These are phyloP conservation scores for Muschampia plurimacula DNA, from an alignment of 2,888 invertebrate genomes.

Conservation along the genomic window DNA sequence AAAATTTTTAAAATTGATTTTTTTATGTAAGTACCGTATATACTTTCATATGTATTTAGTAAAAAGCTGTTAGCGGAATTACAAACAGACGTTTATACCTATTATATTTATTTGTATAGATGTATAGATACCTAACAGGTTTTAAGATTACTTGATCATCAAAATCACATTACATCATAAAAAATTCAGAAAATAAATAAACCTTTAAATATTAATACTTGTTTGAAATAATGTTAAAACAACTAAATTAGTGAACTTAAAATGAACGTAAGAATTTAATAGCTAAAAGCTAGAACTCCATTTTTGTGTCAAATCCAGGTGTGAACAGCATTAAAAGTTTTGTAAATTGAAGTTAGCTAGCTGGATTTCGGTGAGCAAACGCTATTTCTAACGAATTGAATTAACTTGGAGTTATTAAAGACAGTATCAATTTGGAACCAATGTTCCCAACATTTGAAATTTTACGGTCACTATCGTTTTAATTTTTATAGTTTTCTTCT, in stretches of 20 bases:
- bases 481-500: too few relatives aligned
- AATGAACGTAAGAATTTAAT: not conserved
- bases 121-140: too few relatives aligned
- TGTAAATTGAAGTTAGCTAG: slow-evolving; percentile 5
- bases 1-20: too few relatives aligned
- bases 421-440: not conserved
- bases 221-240: not conserved
- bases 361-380: not conserved
- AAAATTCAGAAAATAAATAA: not conserved
- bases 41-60: too few relatives aligned
- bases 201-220: not conserved
- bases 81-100: too few relatives aligned
- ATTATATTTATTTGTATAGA: too few relatives aligned
- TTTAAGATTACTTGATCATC: too few relatives aligned
- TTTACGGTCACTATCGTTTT: too few relatives aligned
- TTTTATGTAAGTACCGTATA: too few relatives aligned
- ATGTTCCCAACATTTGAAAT: too few relatives aligned
- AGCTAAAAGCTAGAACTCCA: not conserved
- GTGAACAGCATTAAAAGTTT: slow-evolving; percentile 5
- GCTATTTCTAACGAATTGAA: slow-evolving; percentile 1
- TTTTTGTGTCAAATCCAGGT: slow-evolving; percentile 3
- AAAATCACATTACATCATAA: too few relatives aligned
- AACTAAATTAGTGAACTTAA: not conserved
- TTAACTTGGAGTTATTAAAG: not conserved
- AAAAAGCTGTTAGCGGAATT: too few relatives aligned